Conservation (phyloP, 2,797 vertebrate genomes). For the Manis pentadactyla region DNA sequence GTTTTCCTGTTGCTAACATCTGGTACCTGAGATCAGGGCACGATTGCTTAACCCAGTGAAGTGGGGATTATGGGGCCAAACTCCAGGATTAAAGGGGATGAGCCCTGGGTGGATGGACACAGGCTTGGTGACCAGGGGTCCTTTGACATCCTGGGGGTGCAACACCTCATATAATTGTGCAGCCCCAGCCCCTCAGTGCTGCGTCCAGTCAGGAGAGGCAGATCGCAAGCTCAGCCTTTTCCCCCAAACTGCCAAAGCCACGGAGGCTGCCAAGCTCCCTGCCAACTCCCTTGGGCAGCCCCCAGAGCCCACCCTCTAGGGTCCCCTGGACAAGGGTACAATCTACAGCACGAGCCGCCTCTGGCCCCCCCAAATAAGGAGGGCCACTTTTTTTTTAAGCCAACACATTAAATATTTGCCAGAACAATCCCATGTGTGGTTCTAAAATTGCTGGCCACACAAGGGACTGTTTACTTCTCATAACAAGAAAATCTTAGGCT, state of each 20-base stretch:
- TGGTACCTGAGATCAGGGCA: neutral
- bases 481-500: neutral
- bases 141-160: neutral
- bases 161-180: neutral
- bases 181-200: accelerated
- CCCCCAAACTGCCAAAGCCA: neutral
- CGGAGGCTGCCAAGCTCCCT: neutral
- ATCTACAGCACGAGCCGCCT: neutral
- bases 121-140: neutral
- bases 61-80: neutral
- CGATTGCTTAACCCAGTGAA: neutral
- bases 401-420: conserved; percentile 76
- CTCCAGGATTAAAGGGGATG: neutral
- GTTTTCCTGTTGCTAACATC: neutral
- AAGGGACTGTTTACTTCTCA: neutral
- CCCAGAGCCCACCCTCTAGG: accelerated
- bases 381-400: neutral
- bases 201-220: accelerated
- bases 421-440: conserved; percentile 48
- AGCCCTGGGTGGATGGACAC: neutral
- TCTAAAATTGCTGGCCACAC: conserved; percentile 64
- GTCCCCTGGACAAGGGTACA: neutral
- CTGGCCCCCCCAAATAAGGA: conserved; percentile 51
- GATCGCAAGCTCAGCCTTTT: neutral
- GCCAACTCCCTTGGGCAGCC: neutral